phyloP scores from a whole-genome alignment of 2,113 vertebrate genomes.

The Morone chrysops region DNA sequence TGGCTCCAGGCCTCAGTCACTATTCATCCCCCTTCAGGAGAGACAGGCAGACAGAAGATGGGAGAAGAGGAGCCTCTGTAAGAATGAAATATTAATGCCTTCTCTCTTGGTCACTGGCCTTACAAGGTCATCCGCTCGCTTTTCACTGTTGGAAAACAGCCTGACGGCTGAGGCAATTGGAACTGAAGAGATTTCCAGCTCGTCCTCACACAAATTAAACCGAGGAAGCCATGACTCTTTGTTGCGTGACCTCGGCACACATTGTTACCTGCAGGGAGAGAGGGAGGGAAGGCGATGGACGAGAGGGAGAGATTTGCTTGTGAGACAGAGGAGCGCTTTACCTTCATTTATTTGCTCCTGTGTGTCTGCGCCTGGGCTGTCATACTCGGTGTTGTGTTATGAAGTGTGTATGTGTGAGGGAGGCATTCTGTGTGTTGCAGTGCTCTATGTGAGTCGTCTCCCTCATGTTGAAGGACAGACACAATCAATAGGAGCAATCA shows the following conservation, averaged over 20 bases:
- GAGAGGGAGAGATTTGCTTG: slow-evolving; percentile 1
- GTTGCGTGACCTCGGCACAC: slow-evolving; percentile 66
- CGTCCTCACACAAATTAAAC: slow-evolving; percentile 73
- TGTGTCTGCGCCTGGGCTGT: slow-evolving; percentile 8
- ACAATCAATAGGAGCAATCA: slow-evolving; percentile 82
- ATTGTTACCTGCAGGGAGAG: slow-evolving; percentile 64
- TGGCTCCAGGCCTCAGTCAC: slow-evolving; percentile 50
- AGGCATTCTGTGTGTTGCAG: slow-evolving; percentile 32
- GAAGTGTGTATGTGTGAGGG: slow-evolving; percentile 14
- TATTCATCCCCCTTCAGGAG: slow-evolving; percentile 47
- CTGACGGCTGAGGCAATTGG: slow-evolving; percentile 69
- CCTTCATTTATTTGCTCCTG: slow-evolving; percentile 50
- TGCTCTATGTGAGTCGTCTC: slow-evolving; percentile 60
- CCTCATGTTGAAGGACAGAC: slow-evolving; percentile 74
- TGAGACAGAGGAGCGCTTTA: slow-evolving; percentile 33
- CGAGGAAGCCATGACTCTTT: slow-evolving; percentile 60
- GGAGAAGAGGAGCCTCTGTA: slow-evolving; percentile 37
- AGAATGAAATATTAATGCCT: slow-evolving; percentile 81
- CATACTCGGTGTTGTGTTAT: slow-evolving; percentile 23
- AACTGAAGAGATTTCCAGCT: slow-evolving; percentile 72
- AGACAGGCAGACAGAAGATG: slow-evolving; percentile 30
- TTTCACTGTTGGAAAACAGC: slow-evolving; percentile 74
- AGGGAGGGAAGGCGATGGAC: neutral
- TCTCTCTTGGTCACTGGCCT: slow-evolving; percentile 66
- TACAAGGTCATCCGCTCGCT: slow-evolving; percentile 71